Base-by-base conservation (phyloP, 2,888 invertebrate species). In the Molorchus minor region DNA sequence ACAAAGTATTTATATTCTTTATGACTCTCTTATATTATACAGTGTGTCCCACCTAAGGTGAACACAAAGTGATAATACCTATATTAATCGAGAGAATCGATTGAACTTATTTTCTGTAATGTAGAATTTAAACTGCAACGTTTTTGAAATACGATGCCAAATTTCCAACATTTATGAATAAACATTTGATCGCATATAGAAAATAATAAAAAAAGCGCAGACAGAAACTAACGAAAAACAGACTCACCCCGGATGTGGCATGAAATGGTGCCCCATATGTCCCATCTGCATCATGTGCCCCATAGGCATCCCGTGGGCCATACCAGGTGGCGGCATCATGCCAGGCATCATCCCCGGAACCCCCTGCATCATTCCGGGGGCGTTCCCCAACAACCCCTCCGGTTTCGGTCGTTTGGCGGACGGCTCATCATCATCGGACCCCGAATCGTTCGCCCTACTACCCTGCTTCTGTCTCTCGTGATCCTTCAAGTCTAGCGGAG, bases 401-500 rank as follows among this genome's bases (percentile, higher is more conserved):
- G 82, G 87, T 81, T 89, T 88, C 65, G 85, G 81, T 77, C 91
- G 90, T 81, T 93, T 93, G 35, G 88, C 86, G 3, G 88, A 86
- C 0, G 93, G 93, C 74, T 93, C 92, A 36, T 93, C 93, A 71
- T 93, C 93, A 75, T 92, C 92, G 61, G 88, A 89, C 60, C 89
- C 90, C 46, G 89, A 85, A 41, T 69, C 69, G 57, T 69, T 72
- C n/a, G 65, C 68, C 74, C 86, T 86, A 78, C 84, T 81, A 68
- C 78, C 80, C 47, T 78, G 78, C 79, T 94, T 92, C 79, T 93
- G 92, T 73, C 90, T 88, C 82, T 98, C 97, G 82, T 98, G 98
- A 78, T 96, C 95, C 79, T 92, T 92, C 65, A 96, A 81, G 84
- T 98, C 98, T 74, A 93, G 94, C 54, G 93, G 89, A 21, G 99